A percentile compares a stretch with the other conserved stretches of the same genome.
Conservation (phyloP, 2,113 vertebrate species). For the Pimephales promelas region DNA sequence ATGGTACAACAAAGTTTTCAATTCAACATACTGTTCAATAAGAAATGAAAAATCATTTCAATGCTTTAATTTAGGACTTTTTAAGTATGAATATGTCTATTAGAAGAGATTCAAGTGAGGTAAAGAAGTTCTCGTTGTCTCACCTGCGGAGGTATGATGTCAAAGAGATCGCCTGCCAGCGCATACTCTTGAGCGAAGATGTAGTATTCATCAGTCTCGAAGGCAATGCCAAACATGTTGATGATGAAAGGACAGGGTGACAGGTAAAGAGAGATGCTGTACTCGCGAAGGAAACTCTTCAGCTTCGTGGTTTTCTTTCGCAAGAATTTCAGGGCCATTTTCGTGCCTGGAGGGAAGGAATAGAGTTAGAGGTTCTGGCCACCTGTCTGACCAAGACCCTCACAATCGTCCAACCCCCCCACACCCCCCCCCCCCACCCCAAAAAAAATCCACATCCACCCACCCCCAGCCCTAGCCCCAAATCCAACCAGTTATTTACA, state of each 20-base stretch:
- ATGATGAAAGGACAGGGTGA: slow-evolving; percentile 82
- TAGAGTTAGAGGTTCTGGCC: neutral
- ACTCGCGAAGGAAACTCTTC: slow-evolving; percentile 81
- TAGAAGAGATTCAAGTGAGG: neutral
- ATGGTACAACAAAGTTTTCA: neutral
- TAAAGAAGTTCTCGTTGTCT: neutral
- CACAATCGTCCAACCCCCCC: too few relatives aligned
- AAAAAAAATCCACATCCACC: too few relatives aligned
- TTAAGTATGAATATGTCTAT: neutral
- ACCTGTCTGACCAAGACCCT: too few relatives aligned
- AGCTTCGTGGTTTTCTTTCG: slow-evolving; percentile 82
- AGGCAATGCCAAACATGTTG: slow-evolving; percentile 80
- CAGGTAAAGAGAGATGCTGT: slow-evolving; percentile 81
- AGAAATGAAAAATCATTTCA: neutral
- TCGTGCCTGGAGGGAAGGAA: slow-evolving; percentile 69
- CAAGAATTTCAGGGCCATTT: slow-evolving; percentile 83
- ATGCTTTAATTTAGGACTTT: neutral
- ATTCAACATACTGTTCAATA: too few relatives aligned
- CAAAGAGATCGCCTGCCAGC: slow-evolving; percentile 80
- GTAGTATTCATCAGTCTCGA: slow-evolving; percentile 80
- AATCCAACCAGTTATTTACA: too few relatives aligned
- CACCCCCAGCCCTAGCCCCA: too few relatives aligned
- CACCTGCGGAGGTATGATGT: slow-evolving; percentile 84
- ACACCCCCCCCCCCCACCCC: too few relatives aligned
- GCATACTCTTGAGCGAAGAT: slow-evolving; percentile 82